Base-by-base conservation (phyloP, 2,888 invertebrate genomes). In the Troilus luridus region DNA sequence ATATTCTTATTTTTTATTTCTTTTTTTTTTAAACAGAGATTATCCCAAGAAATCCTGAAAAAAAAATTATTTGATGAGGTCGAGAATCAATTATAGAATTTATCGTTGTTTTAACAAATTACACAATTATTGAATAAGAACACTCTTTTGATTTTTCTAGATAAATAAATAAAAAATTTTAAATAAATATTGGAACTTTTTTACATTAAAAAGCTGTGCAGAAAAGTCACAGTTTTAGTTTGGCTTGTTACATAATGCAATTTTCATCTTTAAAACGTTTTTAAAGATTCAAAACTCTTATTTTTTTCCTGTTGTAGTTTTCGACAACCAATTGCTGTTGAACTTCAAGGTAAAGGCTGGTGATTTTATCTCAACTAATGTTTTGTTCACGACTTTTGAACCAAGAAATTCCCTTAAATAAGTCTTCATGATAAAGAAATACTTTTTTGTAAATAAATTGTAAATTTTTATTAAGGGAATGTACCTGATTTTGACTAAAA, bases 301-400 rank as follows among this genome's bases (percentile, higher is more conserved):
- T 81, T 54, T 54, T 88, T 88, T n/a, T 21, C 27, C n/a, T 90
- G 21, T 90, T 77, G 12, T 59, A 90, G 90, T 85, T 90, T 90
- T 85, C 90, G 90, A 56, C 90, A 90, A 77, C 90, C 90, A 6
- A 62, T 90, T 62, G 81, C 90, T 58, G 58, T 85, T 21, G 90
- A 90, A 85, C 62, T 77, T 24, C 81, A 85, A 59, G 89, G 54
- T n/a, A 89, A 89, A 89, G 89, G 89, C 89, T 89, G 89, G 89
- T 89, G 89, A 89, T 56, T 41, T 62, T 62, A 24, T n/a, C 14
- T 72, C 21, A 54, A 54, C 10, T 19, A 54, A 56, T 21, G 21
- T 54, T 41, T 11, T 12, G 54, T 21, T 81, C 54, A 81, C 5
- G 54, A 81, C 19, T 81, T 10, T 54, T 54, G 54, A 81, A 81